Evolutionary conservation across 1,140 invertebrate genomes (phyloP), one percentile per base, ranked within the genome.

Genomic region (Ceratina calcarata): DNA sequence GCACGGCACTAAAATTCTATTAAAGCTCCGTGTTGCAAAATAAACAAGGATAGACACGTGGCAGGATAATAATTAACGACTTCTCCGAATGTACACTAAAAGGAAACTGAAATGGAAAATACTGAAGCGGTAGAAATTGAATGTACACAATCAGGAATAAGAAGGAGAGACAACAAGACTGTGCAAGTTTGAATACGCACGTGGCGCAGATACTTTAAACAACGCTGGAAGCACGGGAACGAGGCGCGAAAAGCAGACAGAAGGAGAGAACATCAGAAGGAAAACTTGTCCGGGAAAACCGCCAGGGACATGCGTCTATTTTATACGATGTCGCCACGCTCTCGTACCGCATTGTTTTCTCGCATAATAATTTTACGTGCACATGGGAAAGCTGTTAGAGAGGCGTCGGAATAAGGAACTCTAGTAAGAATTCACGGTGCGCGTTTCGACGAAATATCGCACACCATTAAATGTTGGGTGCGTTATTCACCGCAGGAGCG

Each of bases 321-420:
- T 78, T 82, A 85, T 73, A 62, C 66, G 79, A 79, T 60, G 67
- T 58, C 70, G 78, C 24, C 49, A 7, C 22, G 58, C 65, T 69
- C 79, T 51, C n/a, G 75, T 85, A 61, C 83, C 72, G 73, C 66
- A 81, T 85, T 88, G 83, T 88, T 87, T 83, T 74, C 73, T 77
- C 76, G 80, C 84, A 75, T 87, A 87, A 87, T 88, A 87, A 88
- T 32, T 87, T 88, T 82, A 87, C 79, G 81, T 55, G 79, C 81
- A 73, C 66, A 67, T 51, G 74, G 66, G 72, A 68, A 83, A 60
- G 70, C 70, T 71, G 82, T 72, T 75, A 64, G 67, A 69, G 57
- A 58, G 71, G n/a, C 69, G 61, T 22, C n/a, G 20, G 60, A 24
- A n/a, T 13, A 15, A 18, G 12, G 66, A 55, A 55, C 68, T 81